Evolutionary conservation across 2,888 invertebrate species (phyloP).

Genomic region (Lycia hirtaria): DNA sequence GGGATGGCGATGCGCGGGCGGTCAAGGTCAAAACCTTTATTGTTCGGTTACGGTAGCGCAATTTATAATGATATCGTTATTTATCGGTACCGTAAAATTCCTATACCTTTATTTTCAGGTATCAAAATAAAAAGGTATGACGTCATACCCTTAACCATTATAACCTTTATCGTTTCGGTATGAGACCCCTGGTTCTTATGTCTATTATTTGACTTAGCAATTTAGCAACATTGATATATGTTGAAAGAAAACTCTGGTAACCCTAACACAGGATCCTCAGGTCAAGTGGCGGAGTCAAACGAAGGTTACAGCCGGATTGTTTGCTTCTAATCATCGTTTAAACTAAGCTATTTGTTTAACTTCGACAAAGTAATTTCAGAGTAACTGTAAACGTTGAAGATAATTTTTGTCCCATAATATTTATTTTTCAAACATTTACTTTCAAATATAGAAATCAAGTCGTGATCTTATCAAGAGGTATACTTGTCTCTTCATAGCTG

Average conservation of each 20-base stretch:
- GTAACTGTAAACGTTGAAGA: constrained; percentile 53
- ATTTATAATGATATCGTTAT: too few species aligned
- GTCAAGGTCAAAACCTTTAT: too few species aligned
- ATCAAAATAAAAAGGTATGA: too few species aligned
- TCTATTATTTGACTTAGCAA: neutral
- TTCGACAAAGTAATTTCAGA: constrained; percentile 55
- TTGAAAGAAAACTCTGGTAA: constrained; percentile 35
- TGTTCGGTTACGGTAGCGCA: too few species aligned
- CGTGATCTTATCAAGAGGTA: constrained; percentile 1
- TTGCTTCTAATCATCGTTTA: constrained; percentile 63
- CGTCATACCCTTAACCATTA: too few species aligned
- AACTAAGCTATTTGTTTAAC: constrained; percentile 62
- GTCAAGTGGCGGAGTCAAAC: constrained; percentile 55
- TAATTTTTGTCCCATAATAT: constrained; percentile 2
- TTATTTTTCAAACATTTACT: constrained; percentile 6
- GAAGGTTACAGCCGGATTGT: constrained; percentile 68
- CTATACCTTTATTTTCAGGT: too few species aligned
- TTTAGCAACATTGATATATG: too few species aligned
- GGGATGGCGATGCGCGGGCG: too few species aligned
- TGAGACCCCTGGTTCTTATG: too few species aligned
- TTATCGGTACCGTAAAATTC: too few species aligned
- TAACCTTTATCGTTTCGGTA: too few species aligned
- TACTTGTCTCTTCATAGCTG: neutral
- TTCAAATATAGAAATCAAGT: neutral
- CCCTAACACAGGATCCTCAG: constrained; percentile 47